Evolutionary conservation across 2,888 invertebrate species (phyloP).

Genomic region (Cataglyphis altisquamis): DNA sequence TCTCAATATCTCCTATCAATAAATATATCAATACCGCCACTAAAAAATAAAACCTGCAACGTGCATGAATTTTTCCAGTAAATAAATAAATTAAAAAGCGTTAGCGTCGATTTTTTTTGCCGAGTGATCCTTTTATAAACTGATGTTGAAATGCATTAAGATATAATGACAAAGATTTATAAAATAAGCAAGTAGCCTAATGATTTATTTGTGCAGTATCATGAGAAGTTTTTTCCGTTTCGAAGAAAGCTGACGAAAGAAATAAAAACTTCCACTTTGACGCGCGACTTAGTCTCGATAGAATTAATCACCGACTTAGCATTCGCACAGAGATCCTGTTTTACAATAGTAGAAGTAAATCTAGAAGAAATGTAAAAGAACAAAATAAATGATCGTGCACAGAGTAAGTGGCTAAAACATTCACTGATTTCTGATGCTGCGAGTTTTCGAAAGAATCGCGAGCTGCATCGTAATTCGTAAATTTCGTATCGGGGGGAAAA

Average conservation of each 20-base stretch:
- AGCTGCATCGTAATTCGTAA: not conserved
- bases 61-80: not conserved
- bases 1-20: not conserved
- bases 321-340: not conserved
- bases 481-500: not conserved
- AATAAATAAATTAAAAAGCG: not conserved
- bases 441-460: not conserved
- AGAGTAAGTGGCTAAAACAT: not conserved
- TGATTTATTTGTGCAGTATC: conserved; percentile 9
- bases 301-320: conserved; percentile 24
- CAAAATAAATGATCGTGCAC: not conserved
- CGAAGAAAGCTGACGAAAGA: conserved; percentile 23
- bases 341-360: not conserved
- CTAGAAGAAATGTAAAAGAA: not conserved
- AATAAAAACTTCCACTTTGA: conserved; percentile 38
- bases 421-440: not conserved
- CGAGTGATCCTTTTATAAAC: not conserved
- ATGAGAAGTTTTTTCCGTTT: conserved; percentile 9
- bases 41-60: not conserved
- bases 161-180: not conserved
- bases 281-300: conserved; percentile 33
- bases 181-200: conserved; percentile 6
- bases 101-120: not conserved
- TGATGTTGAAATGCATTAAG: not conserved
- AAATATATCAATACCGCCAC: not conserved